These are phyloP conservation scores for Nematolebias whitei DNA, from an alignment of 2,113 vertebrate species.

Conservation along the genomic window DNA sequence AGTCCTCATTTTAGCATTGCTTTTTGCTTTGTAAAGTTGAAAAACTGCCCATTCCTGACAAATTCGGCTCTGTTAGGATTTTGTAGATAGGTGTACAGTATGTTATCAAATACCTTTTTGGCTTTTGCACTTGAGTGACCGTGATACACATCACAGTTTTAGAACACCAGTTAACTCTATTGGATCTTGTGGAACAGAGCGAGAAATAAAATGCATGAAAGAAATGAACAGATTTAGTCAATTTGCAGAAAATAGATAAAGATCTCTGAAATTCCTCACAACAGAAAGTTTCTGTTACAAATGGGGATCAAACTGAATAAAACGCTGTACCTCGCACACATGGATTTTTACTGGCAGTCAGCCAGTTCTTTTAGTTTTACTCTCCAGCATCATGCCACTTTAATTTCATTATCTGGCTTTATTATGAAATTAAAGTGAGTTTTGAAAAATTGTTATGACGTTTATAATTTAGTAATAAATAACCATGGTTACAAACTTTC, in stretches of 20 bases:
- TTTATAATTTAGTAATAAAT: background rate
- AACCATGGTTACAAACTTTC: too few species aligned
- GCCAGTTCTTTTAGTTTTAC: too few species aligned
- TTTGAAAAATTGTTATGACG: background rate
- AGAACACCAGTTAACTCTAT: constrained; percentile 11
- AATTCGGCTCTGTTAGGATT: constrained; percentile 9
- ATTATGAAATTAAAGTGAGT: background rate
- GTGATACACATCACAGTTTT: too few species aligned
- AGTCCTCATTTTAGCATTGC: constrained; percentile 6
- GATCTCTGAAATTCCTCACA: too few species aligned
- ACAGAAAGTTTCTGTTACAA: too few species aligned
- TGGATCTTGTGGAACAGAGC: too few species aligned
- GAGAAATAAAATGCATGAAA: too few species aligned
- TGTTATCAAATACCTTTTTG: constrained; percentile 30
- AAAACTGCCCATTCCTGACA: constrained; percentile 16
- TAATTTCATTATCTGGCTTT: background rate
- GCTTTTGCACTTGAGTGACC: constrained; percentile 17
- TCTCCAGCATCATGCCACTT: background rate
- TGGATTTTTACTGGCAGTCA: background rate
- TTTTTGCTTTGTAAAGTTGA: constrained; percentile 9
- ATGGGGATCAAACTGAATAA: too few species aligned
- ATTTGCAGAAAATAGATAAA: background rate
- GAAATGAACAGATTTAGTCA: too few species aligned
- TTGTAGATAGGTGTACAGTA: constrained; percentile 17
- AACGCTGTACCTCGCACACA: background rate